Evolutionary conservation across 2,888 invertebrate species (phyloP).

Genomic region (Pseudanteris insignis): DNA sequence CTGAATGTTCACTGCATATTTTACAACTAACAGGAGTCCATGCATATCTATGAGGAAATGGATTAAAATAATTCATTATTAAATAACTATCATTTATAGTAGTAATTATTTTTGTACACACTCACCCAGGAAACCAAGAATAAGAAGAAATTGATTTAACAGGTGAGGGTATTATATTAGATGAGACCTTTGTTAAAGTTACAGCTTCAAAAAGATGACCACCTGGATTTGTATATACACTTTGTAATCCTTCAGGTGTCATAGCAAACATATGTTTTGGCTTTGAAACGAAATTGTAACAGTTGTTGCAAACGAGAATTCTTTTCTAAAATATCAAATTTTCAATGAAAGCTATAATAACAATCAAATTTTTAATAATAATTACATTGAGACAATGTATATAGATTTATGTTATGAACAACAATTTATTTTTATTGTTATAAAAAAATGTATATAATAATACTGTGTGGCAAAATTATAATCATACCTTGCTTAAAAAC

Average conservation of each 20-base stretch:
- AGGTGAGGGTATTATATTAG: slow-evolving; percentile 13
- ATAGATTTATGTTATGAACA: too few relatives aligned
- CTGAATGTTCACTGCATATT: slow-evolving; percentile 17
- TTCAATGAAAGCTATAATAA: too few relatives aligned
- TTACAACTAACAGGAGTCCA: slow-evolving; percentile 25
- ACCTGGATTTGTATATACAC: slow-evolving; percentile 36
- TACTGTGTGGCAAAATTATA: too few relatives aligned
- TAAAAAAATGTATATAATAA: too few relatives aligned
- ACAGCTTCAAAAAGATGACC: slow-evolving; percentile 43
- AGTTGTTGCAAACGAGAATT: slow-evolving; percentile 25
- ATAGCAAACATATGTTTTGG: slow-evolving; percentile 40
- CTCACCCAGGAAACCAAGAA: slow-evolving; percentile 44
- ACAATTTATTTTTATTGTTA: slow-evolving; percentile 1
- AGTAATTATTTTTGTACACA: slow-evolving; percentile 2
- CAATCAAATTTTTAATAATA: too few relatives aligned
- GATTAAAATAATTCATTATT: not conserved
- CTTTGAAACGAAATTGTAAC: slow-evolving; percentile 23
- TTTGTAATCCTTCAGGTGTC: slow-evolving; percentile 41
- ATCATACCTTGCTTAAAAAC: slow-evolving; percentile 40
- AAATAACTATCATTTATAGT: too few relatives aligned
- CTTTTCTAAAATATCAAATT: slow-evolving; percentile 33
- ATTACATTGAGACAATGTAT: too few relatives aligned
- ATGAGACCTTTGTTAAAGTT: slow-evolving; percentile 32
- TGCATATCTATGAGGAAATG: slow-evolving; percentile 22
- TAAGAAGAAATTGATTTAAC: slow-evolving; percentile 17